These are phyloP conservation scores for Sebastolobus alascanus DNA, from an alignment of 2,797 vertebrate genomes.

Conservation along the genomic window DNA sequence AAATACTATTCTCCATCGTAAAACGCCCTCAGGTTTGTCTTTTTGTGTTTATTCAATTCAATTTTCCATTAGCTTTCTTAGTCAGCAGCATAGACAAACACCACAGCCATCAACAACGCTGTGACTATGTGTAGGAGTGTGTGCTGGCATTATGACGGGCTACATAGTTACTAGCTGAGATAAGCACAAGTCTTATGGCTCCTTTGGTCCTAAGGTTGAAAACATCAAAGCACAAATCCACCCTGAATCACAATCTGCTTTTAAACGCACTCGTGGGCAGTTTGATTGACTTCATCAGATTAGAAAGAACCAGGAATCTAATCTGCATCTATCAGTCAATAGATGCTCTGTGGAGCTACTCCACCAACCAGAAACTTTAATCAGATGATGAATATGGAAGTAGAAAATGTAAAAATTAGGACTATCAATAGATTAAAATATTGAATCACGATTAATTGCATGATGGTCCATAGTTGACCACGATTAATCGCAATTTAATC, in stretches of 20 bases:
- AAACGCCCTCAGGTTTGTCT: background rate
- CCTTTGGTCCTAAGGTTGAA: conserved; percentile 60
- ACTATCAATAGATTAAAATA: no score
- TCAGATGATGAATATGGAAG: background rate
- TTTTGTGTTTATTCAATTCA: background rate
- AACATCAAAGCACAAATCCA: conserved; percentile 51
- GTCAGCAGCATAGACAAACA: conserved; percentile 34
- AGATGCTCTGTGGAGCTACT: background rate
- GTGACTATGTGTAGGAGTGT: conserved; percentile 34
- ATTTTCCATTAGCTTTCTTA: conserved; percentile 6
- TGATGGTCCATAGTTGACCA: no score
- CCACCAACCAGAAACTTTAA: background rate
- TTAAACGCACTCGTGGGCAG: background rate
- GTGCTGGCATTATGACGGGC: conserved; percentile 40
- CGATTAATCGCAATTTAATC: no score
- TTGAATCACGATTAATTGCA: no score
- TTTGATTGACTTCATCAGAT: conserved; percentile 33
- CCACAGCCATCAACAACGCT: conserved; percentile 4
- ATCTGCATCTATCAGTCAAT: conserved; percentile 6
- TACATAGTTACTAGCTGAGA: conserved; percentile 61
- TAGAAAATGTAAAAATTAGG: background rate
- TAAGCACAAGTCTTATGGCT: conserved; percentile 60
- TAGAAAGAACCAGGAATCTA: background rate
- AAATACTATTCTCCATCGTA: background rate
- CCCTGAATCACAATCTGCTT: conserved; percentile 30